Conservation (phyloP, 2,113 vertebrate genomes). For the Prionailurus bengalensis region DNA sequence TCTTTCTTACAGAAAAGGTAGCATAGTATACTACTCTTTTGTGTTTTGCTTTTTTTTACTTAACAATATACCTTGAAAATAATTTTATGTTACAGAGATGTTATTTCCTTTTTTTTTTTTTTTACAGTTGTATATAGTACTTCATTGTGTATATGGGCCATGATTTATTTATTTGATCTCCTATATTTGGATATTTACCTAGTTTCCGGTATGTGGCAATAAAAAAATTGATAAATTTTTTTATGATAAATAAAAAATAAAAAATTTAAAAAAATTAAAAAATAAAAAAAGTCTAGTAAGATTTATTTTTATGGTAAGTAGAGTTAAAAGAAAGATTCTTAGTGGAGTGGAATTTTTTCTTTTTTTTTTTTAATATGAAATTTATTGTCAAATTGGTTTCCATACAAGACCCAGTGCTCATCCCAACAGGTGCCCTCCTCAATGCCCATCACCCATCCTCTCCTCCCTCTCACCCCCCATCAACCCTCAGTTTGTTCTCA, state of each 20-base stretch:
- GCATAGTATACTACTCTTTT: background rate
- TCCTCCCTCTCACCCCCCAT: no score
- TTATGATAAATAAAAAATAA: no score
- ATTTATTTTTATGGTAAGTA: slow-evolving; percentile 13
- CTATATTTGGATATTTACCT: background rate
- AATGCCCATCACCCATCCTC: no score
- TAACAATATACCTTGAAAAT: background rate
- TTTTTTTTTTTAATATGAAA: no score
- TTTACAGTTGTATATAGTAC: background rate
- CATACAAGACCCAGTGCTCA: no score
- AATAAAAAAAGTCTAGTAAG: background rate
- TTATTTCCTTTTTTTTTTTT: background rate
- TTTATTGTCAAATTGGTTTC: no score
- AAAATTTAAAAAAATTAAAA: no score
- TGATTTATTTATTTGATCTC: background rate
- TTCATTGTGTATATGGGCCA: background rate
- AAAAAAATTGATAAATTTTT: slow-evolving; percentile 18
- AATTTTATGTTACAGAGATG: background rate
- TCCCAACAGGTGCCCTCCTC: no score
- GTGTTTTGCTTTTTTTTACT: background rate
- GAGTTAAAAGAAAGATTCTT: slow-evolving; percentile 34
- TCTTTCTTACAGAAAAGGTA: slow-evolving; percentile 29
- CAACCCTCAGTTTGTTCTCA: no score
- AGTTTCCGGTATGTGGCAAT: background rate
- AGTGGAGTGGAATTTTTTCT: background rate